phyloP scores from a whole-genome alignment of 2,797 vertebrate species.

The Molossus molossus region DNA sequence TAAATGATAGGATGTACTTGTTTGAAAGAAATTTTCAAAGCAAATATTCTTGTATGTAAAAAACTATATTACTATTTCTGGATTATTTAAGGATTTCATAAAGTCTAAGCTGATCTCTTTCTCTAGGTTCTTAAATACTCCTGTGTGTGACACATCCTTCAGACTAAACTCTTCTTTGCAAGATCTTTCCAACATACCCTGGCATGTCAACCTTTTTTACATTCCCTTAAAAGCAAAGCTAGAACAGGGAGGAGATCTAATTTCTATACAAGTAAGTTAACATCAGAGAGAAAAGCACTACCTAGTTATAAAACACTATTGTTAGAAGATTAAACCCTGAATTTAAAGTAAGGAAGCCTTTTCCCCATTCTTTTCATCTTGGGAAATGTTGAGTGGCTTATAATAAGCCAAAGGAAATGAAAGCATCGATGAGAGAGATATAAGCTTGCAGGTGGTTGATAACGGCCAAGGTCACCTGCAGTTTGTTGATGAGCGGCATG shows the following conservation, averaged over 20 bases:
- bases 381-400: conserved; percentile 79
- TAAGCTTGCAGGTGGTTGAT: conserved; percentile 82
- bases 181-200: neutral
- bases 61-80: conserved; percentile 14
- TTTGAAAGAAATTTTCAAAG: neutral
- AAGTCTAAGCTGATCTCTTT: neutral
- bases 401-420: conserved; percentile 89
- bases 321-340: conserved; percentile 69
- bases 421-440: conserved; percentile 83
- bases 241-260: neutral
- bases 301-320: neutral
- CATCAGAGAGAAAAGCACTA: neutral
- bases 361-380: conserved; percentile 78
- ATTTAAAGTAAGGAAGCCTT: conserved; percentile 68
- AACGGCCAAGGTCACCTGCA: conserved; percentile 64
- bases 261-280: neutral
- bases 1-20: neutral
- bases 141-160: neutral
- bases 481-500: conserved; percentile 69
- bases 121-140: neutral
- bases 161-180: neutral
- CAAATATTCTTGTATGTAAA: neutral
- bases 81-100: neutral
- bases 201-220: neutral
- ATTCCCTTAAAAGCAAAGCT: neutral